phyloP scores from a whole-genome alignment of 2,113 vertebrate genomes.

The Aegithalos caudatus region DNA sequence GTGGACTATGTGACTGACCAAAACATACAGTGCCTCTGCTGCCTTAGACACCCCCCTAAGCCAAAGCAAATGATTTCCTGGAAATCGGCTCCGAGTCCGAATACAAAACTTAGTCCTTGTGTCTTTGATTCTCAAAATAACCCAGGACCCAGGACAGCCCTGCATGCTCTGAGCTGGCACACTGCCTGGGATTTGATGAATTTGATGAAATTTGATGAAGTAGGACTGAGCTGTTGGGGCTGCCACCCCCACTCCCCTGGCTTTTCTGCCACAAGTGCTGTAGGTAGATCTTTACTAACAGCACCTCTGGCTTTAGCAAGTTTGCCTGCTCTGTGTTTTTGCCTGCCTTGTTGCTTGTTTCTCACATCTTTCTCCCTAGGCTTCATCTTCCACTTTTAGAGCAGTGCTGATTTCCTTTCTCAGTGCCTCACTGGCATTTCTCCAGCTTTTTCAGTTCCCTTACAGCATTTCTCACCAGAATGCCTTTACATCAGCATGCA shows the following conservation, averaged over 20 bases:
- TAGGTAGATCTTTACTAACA: neutral
- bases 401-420: neutral
- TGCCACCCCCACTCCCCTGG: neutral
- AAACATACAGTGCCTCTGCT: fast-evolving
- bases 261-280: neutral
- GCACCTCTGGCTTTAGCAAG: neutral
- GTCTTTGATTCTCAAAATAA: neutral
- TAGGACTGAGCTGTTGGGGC: neutral
- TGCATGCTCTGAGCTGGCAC: fast-evolving
- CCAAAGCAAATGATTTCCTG: neutral
- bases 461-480: neutral
- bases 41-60: fast-evolving
- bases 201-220: too few relatives aligned
- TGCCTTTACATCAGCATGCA: neutral
- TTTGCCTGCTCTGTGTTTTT: neutral
- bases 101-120: neutral
- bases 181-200: neutral
- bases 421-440: fast-evolving
- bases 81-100: neutral
- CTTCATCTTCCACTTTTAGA: fast-evolving
- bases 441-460: neutral
- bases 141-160: fast-evolving
- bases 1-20: fast-evolving
- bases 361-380: fast-evolving
- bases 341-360: neutral